Percentiles rank a stretch among this genome's conserved stretches.
Evolutionary conservation across 2,888 invertebrate species (phyloP).

Genomic region (Eucriotettix oculatus): DNA sequence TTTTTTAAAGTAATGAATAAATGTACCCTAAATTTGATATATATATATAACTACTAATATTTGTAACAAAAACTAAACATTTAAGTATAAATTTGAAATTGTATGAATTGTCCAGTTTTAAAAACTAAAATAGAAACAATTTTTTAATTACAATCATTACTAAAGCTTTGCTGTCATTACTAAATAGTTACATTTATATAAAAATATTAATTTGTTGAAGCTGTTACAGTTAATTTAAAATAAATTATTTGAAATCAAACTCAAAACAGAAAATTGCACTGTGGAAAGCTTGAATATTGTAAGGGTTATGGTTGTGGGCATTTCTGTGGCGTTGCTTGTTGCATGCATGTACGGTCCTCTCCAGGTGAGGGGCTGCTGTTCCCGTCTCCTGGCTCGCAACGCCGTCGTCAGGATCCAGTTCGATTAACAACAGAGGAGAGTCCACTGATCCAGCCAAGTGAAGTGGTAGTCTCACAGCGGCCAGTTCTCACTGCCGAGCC

Average conservation of each 20-base stretch:
- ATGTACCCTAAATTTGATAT: too few relatives aligned
- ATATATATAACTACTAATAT: too few relatives aligned
- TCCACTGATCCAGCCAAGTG: conserved; percentile 50
- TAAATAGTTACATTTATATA: background rate
- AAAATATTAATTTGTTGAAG: too few relatives aligned
- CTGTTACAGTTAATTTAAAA: too few relatives aligned
- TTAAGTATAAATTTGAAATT: too few relatives aligned
- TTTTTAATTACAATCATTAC: background rate
- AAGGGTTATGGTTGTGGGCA: background rate
- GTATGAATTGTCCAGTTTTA: too few relatives aligned
- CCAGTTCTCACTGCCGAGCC: conserved; percentile 61
- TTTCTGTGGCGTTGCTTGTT: too few relatives aligned
- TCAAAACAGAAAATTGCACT: background rate
- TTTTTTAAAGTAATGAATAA: too few relatives aligned
- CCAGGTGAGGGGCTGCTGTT: background rate
- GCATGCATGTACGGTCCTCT: background rate
- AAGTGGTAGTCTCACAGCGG: conserved; percentile 54
- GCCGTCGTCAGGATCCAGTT: conserved; percentile 25
- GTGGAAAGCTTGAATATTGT: background rate
- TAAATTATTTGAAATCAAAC: too few relatives aligned
- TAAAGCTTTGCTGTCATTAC: background rate
- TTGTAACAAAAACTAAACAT: too few relatives aligned
- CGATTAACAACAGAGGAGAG: conserved; percentile 40
- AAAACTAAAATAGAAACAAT: background rate
- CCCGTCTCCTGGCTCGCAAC: conserved; percentile 7